A percentile compares a stretch with the other conserved stretches of the same genome.
Conservation (phyloP, 2,113 vertebrate genomes). For the Heliornis fulica region DNA sequence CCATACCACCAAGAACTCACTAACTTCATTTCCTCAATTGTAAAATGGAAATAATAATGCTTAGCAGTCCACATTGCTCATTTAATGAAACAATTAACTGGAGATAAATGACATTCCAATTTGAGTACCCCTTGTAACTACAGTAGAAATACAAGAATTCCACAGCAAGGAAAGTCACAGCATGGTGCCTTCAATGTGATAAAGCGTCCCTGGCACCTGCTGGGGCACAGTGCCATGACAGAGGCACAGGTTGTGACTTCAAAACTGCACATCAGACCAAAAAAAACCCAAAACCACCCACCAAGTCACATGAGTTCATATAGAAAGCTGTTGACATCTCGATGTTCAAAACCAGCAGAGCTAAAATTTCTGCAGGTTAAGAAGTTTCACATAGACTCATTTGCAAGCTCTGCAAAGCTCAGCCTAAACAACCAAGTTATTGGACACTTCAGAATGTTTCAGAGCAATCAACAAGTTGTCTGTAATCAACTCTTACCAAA, state of each 20-base stretch:
- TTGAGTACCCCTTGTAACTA: background rate
- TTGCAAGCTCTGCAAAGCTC: background rate
- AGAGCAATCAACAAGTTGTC: background rate
- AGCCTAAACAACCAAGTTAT: background rate
- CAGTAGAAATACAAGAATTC: background rate
- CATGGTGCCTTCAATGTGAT: accelerated
- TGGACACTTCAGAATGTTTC: background rate
- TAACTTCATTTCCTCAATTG: slow-evolving; percentile 19
- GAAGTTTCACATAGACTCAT: background rate
- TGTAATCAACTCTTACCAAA: background rate
- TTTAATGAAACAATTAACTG: slow-evolving; percentile 56
- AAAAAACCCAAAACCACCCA: no score
- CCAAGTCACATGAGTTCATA: background rate
- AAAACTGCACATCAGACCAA: background rate
- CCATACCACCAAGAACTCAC: background rate
- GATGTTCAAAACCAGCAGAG: background rate
- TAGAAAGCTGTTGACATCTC: background rate
- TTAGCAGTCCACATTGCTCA: slow-evolving; percentile 7
- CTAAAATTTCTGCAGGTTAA: background rate
- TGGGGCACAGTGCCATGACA: background rate
- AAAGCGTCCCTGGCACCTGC: background rate
- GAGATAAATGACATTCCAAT: slow-evolving; percentile 26
- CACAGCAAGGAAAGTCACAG: background rate
- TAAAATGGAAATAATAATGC: slow-evolving; percentile 29
- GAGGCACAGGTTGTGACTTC: background rate